Evolutionary conservation across 2,888 invertebrate species (phyloP), one percentile per base, ranked within the genome.

Genomic region (Drosophila mimetica): DNA sequence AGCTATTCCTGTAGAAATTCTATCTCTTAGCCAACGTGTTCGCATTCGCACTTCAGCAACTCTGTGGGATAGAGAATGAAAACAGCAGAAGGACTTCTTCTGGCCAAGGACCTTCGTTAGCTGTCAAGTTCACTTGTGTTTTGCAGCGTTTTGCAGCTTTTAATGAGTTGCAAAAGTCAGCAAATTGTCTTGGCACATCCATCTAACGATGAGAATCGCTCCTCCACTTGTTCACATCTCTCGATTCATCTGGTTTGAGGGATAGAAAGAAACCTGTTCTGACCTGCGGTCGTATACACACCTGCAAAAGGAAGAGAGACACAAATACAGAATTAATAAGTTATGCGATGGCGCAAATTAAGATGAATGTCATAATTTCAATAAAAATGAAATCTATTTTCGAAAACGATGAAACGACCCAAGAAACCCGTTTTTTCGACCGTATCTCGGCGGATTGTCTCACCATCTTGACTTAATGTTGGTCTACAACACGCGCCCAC

Each of bases 301-400:
- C 86, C 86, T 86, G 86, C 59, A 89, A 89, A 89, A 58, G 37
- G 14, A 48, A 53, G 51, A 58, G 58, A 42, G 32, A 59, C 37
- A 59, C 37, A 47, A 54, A 52, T 41, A 37, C 55, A 73, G 85
- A 74, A 66, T 75, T 72, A 86, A 80, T 78, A 78, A 84, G 78
- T 86, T 84, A 84, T 83, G 86, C 74, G 84, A 74, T 79, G 65
- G 73, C 69, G 71, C 76, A 86, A 86, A 86, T 86, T 79, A 86
- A 88, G 88, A 86, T 89, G 81, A 89, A 89, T 86, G 89, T 89
- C 86, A 89, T 87, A 88, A 89, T 86, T 89, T 89, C 63, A 70
- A 89, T 87, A 82, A 85, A 83, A 86, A 79, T 65, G 44, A 87
- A 86, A 84, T 83, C 84, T 78, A 88, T 86, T 84, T 84, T 88